These are phyloP conservation scores for Opisthograptis luteolata DNA, from an alignment of 2,888 invertebrate species.

Conservation along the genomic window DNA sequence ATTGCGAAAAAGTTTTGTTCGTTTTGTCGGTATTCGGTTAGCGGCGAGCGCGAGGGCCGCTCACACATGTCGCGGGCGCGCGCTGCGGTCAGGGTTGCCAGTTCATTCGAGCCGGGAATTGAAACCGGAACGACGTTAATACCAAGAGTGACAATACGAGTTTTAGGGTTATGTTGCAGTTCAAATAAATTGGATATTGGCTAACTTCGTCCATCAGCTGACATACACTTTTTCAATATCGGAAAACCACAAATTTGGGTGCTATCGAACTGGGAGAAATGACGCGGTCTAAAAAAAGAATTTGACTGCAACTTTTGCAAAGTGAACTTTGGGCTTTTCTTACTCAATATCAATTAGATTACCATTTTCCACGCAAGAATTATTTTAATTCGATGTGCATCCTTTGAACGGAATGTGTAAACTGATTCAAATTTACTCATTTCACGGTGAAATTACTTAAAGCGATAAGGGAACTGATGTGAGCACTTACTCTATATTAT, in stretches of 20 bases:
- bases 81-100: conserved; percentile 39
- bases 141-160: conserved; percentile 39
- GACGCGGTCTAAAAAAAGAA: conserved; percentile 1
- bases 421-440: too few relatives aligned
- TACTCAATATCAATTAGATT: too few relatives aligned
- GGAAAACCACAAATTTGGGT: conserved; percentile 16
- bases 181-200: conserved; percentile 40
- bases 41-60: conserved; percentile 48
- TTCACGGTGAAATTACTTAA: too few relatives aligned
- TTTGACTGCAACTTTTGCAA: neutral
- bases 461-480: too few relatives aligned
- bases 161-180: conserved; percentile 36
- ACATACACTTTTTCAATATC: conserved; percentile 34
- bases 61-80: conserved; percentile 71
- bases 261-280: neutral
- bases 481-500: too few relatives aligned
- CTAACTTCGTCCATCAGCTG: conserved; percentile 31
- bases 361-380: too few relatives aligned
- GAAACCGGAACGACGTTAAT: conserved; percentile 40
- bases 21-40: conserved; percentile 55
- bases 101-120: conserved; percentile 37
- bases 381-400: too few relatives aligned
- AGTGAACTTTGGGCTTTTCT: too few relatives aligned
- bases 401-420: too few relatives aligned
- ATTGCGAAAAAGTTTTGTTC: conserved; percentile 76